These are phyloP conservation scores for Camponotus vicinus DNA, from an alignment of 1,140 invertebrate species.

Conservation along the genomic window DNA sequence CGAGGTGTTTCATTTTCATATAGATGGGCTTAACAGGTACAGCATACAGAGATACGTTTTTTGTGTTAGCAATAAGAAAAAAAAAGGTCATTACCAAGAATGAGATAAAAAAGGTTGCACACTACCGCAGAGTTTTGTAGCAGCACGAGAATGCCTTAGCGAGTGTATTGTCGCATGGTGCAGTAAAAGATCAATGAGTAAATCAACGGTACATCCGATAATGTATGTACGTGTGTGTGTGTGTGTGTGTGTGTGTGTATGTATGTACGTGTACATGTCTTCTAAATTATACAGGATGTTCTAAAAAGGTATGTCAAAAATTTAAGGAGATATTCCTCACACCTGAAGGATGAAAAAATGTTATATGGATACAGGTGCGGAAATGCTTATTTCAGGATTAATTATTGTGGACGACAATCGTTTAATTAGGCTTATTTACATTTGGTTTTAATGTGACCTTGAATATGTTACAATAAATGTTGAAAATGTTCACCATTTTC, in stretches of 20 bases:
- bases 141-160: slow-evolving; percentile 53
- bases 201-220: slow-evolving; percentile 38
- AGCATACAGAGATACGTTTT: slow-evolving; percentile 12
- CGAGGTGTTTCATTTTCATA: not conserved
- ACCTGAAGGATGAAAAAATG: no score
- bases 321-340: no score
- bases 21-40: slow-evolving; percentile 25
- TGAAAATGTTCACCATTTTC: no score
- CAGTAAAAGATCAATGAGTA: slow-evolving; percentile 56
- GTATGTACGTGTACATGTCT: not conserved
- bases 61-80: slow-evolving; percentile 32
- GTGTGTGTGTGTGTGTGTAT: not conserved
- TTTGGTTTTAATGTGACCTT: no score
- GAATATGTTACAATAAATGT: no score
- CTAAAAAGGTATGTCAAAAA: no score
- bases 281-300: no score
- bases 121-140: slow-evolving; percentile 56
- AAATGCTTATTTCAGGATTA: no score
- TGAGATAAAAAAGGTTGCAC: slow-evolving; percentile 57
- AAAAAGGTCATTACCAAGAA: slow-evolving; percentile 49
- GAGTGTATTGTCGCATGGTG: slow-evolving; percentile 44
- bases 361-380: no score
- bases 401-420: no score
- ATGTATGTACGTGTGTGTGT: not conserved
- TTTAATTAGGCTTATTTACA: no score